phyloP scores from a whole-genome alignment of 2,888 invertebrate species.

The Caenorhabditis panamensis region DNA sequence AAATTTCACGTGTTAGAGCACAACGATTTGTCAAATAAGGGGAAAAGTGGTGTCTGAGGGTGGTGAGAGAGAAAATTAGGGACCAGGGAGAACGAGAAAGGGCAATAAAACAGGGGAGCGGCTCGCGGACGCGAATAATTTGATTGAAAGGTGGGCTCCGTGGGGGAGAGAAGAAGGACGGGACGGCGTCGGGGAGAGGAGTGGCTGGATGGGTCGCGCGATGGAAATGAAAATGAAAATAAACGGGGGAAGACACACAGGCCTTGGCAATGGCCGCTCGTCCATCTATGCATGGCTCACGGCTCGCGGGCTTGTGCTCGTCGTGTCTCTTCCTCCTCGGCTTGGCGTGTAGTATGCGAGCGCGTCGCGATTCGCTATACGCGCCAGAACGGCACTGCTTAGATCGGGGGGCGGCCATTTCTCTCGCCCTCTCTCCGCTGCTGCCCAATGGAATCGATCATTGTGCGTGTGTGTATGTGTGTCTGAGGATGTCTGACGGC shows the following conservation, averaged over 20 bases:
- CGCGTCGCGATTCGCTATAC: slow-evolving; percentile 24
- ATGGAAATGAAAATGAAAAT: slow-evolving; percentile 36
- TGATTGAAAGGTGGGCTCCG: slow-evolving; percentile 16
- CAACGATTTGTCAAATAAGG: slow-evolving; percentile 1
- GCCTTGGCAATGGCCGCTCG: neutral
- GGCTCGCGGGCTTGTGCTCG: slow-evolving; percentile 15
- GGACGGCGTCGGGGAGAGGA: too few species aligned
- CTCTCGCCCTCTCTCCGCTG: slow-evolving; percentile 13
- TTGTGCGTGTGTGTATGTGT: neutral
- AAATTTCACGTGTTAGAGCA: neutral
- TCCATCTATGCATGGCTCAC: slow-evolving; percentile 17
- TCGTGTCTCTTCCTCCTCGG: slow-evolving; percentile 12
- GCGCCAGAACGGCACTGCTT: slow-evolving; percentile 31
- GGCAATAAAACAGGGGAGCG: slow-evolving; percentile 6
- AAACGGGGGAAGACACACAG: slow-evolving; percentile 24
- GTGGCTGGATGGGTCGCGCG: neutral
- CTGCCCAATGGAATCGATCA: slow-evolving; percentile 20
- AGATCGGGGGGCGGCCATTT: slow-evolving; percentile 16
- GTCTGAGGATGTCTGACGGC: neutral
- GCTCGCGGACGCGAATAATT: slow-evolving; percentile 1
- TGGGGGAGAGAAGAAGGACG: too few species aligned
- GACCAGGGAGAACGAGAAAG: slow-evolving; percentile 11
- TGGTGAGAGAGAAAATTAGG: neutral
- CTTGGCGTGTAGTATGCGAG: slow-evolving; percentile 11
- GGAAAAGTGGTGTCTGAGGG: neutral